phyloP scores from a whole-genome alignment of 2,113 vertebrate genomes.

The Cottus gobio region DNA sequence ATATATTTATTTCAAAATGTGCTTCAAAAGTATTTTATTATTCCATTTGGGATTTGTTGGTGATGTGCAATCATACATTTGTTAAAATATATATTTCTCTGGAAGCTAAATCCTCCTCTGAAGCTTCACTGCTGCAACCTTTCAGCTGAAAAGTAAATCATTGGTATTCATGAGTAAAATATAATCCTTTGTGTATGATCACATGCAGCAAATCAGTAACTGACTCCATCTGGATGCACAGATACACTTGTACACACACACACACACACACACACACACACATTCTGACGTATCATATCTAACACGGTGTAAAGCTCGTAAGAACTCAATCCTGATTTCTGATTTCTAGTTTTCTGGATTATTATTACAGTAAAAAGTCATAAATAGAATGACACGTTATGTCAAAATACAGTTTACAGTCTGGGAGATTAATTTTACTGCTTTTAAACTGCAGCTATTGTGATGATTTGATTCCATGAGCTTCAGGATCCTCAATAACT shows the following conservation, averaged over 20 bases:
- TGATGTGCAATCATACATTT: neutral
- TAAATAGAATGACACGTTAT: neutral
- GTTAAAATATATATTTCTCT: neutral
- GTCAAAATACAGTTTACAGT: neutral
- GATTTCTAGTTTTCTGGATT: neutral
- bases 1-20: neutral
- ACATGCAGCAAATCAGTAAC: neutral
- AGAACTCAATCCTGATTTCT: neutral
- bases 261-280: neutral
- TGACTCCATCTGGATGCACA: neutral
- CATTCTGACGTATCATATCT: neutral
- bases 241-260: neutral
- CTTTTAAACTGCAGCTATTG: conserved; percentile 5
- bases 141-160: neutral
- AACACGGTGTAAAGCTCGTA: neutral
- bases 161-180: conserved; percentile 16
- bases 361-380: neutral
- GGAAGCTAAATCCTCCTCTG: neutral
- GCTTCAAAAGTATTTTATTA: neutral
- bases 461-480: neutral
- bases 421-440: neutral
- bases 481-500: neutral
- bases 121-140: neutral
- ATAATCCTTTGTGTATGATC: conserved; percentile 17
- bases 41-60: too few species aligned